Evolutionary conservation across 2,797 vertebrate genomes (phyloP), one percentile per base, ranked within the genome.

Genomic region (Falco biarmicus): DNA sequence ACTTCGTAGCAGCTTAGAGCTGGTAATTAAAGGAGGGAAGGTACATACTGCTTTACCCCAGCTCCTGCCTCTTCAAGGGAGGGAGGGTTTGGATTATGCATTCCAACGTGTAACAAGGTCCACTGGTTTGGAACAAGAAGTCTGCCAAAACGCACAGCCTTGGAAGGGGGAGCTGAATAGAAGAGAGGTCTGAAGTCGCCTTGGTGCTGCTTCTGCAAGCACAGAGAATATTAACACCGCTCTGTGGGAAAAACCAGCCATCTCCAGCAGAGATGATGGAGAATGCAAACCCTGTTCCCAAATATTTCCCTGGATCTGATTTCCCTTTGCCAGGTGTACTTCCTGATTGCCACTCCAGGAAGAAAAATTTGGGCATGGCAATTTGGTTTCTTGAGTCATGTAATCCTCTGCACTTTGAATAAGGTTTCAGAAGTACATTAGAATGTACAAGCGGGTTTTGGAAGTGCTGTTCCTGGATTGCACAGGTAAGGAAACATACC

Each of bases 51-150:
- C 82, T 78, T 80, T 56, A 66, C 53, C 86, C 84, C 86, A 68
- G 5, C 84, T 80, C 71, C 81, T 77, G 88, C 75, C 70, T 75
- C 54, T 65, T 26, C 64, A 10, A 34, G 81, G 87, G 32, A 75
- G 75, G 80, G 47, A 73, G 88, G 51, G 51, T 84, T 63, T 87
- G 90, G 73, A 89, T 96, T 95, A 94, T 64, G 87, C 90, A 94
- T 93, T 89, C 95, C 2, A 1, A 92, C 8, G 13, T 50, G 91
- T 94, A 94, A 73, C 96, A 95, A 94, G 96, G 96, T 89, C 95
- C 95, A 94, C 71, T 96, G 96, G 93, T 39, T 95, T 87, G 96
- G 94, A 97, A 97, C 95, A 92, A 95, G 94, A 93, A 94, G 91
- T 90, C 97, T 96, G 96, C 94, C 94, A 90, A 89, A 89, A 64